These are phyloP conservation scores for Pristionchus entomophagus DNA, from an alignment of 2,888 invertebrate genomes.

Conservation along the genomic window DNA sequence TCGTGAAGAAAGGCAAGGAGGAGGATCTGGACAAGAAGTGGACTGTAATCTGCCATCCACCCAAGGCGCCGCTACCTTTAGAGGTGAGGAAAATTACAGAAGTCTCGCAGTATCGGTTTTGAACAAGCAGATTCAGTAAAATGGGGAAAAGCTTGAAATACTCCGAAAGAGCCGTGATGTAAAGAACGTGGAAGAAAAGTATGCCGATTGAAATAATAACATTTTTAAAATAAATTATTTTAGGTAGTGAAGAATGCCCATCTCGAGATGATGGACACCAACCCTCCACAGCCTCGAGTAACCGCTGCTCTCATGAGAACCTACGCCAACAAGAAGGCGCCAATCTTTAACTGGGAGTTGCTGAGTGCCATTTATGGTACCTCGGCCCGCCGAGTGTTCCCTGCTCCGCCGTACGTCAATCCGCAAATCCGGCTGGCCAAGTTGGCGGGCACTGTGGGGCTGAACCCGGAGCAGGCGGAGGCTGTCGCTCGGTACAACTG, in stretches of 20 bases:
- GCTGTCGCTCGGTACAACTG: conserved; percentile 2
- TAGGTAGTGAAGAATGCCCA: not conserved
- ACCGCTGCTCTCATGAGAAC: not conserved
- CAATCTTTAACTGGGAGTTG: not conserved
- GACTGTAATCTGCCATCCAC: not conserved
- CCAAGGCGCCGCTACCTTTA: not conserved
- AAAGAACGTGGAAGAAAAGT: too few relatives aligned
- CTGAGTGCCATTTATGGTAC: not conserved
- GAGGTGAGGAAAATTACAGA: not conserved
- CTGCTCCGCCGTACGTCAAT: not conserved
- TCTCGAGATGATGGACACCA: not conserved
- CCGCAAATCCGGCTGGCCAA: too few relatives aligned
- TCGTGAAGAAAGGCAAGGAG: not conserved
- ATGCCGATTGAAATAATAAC: too few relatives aligned
- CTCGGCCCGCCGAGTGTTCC: not conserved
- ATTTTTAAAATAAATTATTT: too few relatives aligned
- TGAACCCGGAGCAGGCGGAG: not conserved
- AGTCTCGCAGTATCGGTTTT: too few relatives aligned
- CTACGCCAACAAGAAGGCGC: not conserved
- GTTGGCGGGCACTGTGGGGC: not conserved
- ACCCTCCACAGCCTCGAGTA: not conserved
- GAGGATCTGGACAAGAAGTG: not conserved
- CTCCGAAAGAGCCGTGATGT: too few relatives aligned
- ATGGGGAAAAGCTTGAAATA: too few relatives aligned
- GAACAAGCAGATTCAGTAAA: too few relatives aligned